Percentiles rank a stretch among this genome's conserved stretches.
Evolutionary conservation across 2,113 vertebrate species (phyloP).

Genomic region (Psammodynastes pulverulentus): DNA sequence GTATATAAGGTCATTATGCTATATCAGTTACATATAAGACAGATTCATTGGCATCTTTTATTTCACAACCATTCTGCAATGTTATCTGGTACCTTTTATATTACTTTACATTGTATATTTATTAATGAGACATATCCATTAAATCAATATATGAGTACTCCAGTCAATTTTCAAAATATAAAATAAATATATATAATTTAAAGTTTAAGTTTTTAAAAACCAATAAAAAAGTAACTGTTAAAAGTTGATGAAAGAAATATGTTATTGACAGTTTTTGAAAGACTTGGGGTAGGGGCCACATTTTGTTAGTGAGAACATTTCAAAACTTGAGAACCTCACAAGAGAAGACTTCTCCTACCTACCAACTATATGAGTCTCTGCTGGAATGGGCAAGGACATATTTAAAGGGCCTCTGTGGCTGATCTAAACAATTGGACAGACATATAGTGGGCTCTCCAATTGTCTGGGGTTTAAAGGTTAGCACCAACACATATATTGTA

Average conservation of each 20-base stretch:
- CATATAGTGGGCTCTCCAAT: not conserved
- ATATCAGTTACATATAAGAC: not conserved
- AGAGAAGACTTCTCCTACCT: not conserved
- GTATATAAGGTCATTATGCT: not conserved
- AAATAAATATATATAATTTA: not conserved
- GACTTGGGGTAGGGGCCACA: not conserved
- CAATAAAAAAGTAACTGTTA: not conserved
- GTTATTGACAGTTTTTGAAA: not conserved
- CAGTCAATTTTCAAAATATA: not conserved
- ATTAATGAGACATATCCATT: not conserved
- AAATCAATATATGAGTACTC: not conserved
- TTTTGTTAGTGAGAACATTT: not conserved
- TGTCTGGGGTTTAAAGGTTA: not conserved
- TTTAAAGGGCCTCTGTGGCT: not conserved
- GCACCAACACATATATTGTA: not conserved
- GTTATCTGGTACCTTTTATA: not conserved
- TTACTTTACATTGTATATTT: not conserved
- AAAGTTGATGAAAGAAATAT: not conserved
- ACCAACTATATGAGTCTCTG: not conserved
- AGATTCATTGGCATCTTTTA: not conserved
- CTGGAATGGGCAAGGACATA: not conserved
- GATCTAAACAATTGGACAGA: not conserved
- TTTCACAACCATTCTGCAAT: not conserved
- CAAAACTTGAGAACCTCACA: not conserved
- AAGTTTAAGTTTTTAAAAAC: not conserved